Base-by-base conservation (phyloP, 2,113 vertebrate genomes). In the Lepisosteus oculatus region DNA sequence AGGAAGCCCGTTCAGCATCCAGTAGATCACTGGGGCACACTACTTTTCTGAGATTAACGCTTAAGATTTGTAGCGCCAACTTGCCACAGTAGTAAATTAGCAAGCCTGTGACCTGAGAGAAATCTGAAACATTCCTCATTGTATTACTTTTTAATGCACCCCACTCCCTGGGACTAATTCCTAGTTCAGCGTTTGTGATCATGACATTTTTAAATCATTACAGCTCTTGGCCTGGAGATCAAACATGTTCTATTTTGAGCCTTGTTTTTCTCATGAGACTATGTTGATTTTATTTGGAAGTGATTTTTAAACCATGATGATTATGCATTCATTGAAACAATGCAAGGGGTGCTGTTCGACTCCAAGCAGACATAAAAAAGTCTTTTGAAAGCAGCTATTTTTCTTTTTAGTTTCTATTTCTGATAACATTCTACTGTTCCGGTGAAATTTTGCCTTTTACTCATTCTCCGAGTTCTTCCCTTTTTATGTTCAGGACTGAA, bases 251-350 rank as follows among this genome's bases (percentile, higher is more conserved):
- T 59, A 59, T 59, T 59, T 59, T 59, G 57, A 59, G 57, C 14
- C n/a, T 86, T 77, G 78, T 87, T 77, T 65, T 9, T 84, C 84
- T 84, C 85, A 85, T 80, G 81, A 83, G 81, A 80, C 72, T 66
- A 74, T 79, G 75, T 83, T 81, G 80, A 82, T 79, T 85, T 79
- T 77, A 82, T 81, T 82, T 79, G 76, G 67, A 64, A 71, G 79
- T 81, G 79, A 64, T 68, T 74, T 64, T 42, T 55, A 78, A 69
- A 77, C 71, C 61, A 68, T 80, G 76, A 79, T 85, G 62, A 77
- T 75, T 79, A 75, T 65, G 71, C 70, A 64, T 68, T 2, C 44
- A 79, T 51, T 63, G 11, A 51, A 13, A 7, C 15, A 68, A 62
- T 65, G 47, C 12, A 56, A 69, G 65, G 62, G 61, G 56, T 43